phyloP scores from a whole-genome alignment of 2,797 vertebrate species.

The Phaenicophaeus curvirostris region DNA sequence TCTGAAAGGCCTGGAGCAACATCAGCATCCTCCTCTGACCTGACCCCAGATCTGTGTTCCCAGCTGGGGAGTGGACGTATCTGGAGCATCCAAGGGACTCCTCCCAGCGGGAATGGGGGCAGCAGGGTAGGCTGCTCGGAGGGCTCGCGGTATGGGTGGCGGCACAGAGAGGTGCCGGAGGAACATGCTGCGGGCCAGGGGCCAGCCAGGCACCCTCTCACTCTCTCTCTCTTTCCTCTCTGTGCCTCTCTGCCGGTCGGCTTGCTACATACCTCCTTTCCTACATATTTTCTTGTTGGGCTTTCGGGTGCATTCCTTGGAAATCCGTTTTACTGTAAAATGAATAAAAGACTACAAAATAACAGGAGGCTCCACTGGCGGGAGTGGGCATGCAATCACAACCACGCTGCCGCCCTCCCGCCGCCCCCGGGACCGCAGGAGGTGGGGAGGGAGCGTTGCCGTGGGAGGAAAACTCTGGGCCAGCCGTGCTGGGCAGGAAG shows the following conservation, averaged over 20 bases:
- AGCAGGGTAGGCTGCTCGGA: not conserved
- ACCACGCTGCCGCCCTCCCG: conserved; percentile 69
- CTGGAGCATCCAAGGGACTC: accelerated
- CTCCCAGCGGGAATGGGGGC: not conserved
- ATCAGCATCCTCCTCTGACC: not conserved
- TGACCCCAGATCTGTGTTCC: not conserved
- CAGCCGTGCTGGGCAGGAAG: conserved; percentile 35
- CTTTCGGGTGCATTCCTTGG: conserved; percentile 99
- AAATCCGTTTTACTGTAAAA: conserved; percentile 99
- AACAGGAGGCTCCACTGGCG: conserved; percentile 95
- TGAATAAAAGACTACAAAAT: conserved; percentile 99
- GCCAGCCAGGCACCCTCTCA: conserved; percentile 58
- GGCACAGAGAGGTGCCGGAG: conserved; percentile 48
- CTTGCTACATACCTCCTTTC: conserved; percentile 99
- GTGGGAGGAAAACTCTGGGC: conserved; percentile 76
- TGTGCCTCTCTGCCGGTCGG: conserved; percentile 80
- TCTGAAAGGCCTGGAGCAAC: conserved; percentile 40
- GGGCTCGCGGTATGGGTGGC: not conserved
- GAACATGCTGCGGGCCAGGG: conserved; percentile 17
- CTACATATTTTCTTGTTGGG: conserved; percentile 99
- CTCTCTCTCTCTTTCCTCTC: conserved; percentile 80
- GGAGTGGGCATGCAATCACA: conserved; percentile 94
- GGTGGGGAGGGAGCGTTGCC: conserved; percentile 58
- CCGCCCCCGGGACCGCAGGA: conserved; percentile 58
- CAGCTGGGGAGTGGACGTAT: not conserved